Base-by-base conservation (phyloP, 1,140 invertebrate species). In the Drosophila ananassae region DNA sequence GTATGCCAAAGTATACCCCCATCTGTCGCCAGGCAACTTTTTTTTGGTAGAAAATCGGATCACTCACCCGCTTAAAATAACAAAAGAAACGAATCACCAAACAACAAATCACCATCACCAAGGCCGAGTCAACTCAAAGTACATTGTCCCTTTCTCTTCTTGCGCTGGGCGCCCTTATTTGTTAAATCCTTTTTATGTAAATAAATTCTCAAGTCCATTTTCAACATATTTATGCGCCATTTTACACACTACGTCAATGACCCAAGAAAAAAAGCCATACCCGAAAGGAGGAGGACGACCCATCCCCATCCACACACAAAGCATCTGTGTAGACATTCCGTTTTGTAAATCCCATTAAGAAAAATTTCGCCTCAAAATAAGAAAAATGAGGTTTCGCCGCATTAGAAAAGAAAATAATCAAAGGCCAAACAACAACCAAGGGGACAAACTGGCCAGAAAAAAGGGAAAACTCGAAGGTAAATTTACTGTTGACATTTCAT, bases 401-500 rank as follows among this genome's bases (percentile, higher is more conserved):
- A 89, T 87, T 87, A 82, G 83, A 89, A 89, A 89, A 56, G 72
- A 72, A 83, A 83, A 83, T 84, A 83, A 83, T 84, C 79, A 83
- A 69, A 68, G 75, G 57, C 71, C 71, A 56, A 68, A 60, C 79
- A 57, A 80, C 66, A 73, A 55, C 57, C 46, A 60, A 28, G 10
- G 10, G 21, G 10, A 28, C 25, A 28, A 25, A 28, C 25, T 28
- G 25, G 25, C 25, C 25, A n/a, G 55, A 60, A 57, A 59, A 59
- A 73, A 67, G 60, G 80, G 51, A 69, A 83, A 67, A 75, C 80
- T 84, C 66, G 77, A 75, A 84, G 80, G 80, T 84, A 83, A 83
- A 83, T 87, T 87, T 87, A 89, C 82, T 87, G 82, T 87, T 87
- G 82, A 87, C 82, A 87, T 87, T 87, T 89, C 78, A 87, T 87